Evolutionary conservation across 2,888 invertebrate species (phyloP).

Genomic region (Lasioglossum villosulum): DNA sequence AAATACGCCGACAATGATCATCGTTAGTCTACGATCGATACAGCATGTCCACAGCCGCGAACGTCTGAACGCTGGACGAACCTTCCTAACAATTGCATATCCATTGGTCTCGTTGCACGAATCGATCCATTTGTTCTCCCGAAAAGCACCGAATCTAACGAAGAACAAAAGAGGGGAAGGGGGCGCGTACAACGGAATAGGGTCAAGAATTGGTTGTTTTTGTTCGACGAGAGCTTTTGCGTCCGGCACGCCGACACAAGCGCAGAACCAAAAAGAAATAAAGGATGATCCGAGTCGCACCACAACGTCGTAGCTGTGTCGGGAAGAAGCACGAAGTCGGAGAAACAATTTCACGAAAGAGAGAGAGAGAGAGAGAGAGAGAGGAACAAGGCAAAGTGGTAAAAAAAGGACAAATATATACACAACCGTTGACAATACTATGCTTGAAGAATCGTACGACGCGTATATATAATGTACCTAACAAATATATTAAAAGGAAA

Average conservation of each 20-base stretch:
- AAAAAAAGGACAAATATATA: conserved; percentile 70
- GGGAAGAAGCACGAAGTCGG: conserved; percentile 45
- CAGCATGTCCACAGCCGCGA: conserved; percentile 13
- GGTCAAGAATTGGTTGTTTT: conserved; percentile 45
- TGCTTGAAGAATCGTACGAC: conserved; percentile 81
- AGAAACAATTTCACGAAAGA: conserved; percentile 60
- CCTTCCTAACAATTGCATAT: conserved; percentile 29
- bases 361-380: no score
- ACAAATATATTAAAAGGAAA: conserved; percentile 73
- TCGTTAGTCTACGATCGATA: not conserved
- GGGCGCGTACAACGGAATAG: conserved; percentile 29
- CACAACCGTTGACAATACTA: conserved; percentile 84
- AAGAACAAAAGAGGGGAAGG: not conserved
- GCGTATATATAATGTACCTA: conserved; percentile 81
- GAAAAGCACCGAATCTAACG: conserved; percentile 1
- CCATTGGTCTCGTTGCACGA: conserved; percentile 43
- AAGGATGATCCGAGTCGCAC: conserved; percentile 38
- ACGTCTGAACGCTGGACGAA: conserved; percentile 17
- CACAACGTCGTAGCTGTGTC: conserved; percentile 67
- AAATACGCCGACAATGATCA: not conserved
- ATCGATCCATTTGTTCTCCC: conserved; percentile 48
- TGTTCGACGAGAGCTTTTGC: conserved; percentile 66
- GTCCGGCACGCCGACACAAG: conserved; percentile 66
- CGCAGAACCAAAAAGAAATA: conserved; percentile 64
- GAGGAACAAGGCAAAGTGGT: conserved; percentile 13